Evolutionary conservation across 2,888 invertebrate genomes (phyloP).

Genomic region (Macaria notata): DNA sequence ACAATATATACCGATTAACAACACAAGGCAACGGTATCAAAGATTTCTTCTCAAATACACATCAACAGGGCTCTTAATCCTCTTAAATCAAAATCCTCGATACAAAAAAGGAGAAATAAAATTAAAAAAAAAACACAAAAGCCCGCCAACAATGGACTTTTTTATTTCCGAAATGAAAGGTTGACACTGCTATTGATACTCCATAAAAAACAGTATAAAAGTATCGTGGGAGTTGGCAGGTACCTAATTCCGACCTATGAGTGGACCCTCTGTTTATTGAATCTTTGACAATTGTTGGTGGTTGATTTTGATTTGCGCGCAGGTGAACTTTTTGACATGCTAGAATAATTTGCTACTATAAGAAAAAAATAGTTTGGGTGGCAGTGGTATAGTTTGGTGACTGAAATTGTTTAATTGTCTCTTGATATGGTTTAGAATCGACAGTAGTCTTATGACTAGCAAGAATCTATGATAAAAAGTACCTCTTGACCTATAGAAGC

Average conservation of each 20-base stretch:
- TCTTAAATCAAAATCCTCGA: constrained; percentile 52
- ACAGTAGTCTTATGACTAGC: too few relatives aligned
- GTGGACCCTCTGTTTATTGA: constrained; percentile 40
- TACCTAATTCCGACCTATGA: constrained; percentile 43
- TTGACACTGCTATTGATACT: constrained; percentile 50
- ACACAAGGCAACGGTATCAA: constrained; percentile 40
- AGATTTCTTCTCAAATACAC: constrained; percentile 48
- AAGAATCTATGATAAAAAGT: too few relatives aligned
- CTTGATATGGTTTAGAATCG: too few relatives aligned
- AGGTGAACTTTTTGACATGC: constrained; percentile 9
- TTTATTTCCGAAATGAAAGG: constrained; percentile 36
- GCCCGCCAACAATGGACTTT: constrained; percentile 39
- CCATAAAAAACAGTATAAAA: constrained; percentile 48
- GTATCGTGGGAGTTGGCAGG: constrained; percentile 55
- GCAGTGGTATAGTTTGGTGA: too few relatives aligned
- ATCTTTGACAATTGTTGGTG: constrained; percentile 35
- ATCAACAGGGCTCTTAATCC: constrained; percentile 62
- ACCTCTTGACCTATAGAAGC: too few relatives aligned
- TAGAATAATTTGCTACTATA: too few relatives aligned
- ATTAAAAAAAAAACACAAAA: constrained; percentile 44
- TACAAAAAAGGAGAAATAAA: constrained; percentile 10
- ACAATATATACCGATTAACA: constrained; percentile 9
- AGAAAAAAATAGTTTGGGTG: too few relatives aligned
- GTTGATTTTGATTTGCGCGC: constrained; percentile 10
- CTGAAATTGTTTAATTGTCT: too few relatives aligned